A percentile compares a stretch with the other conserved stretches of the same genome.
Conservation (phyloP, 64 coral and sea anemone genomes). For the Actinia tenebrosa region DNA sequence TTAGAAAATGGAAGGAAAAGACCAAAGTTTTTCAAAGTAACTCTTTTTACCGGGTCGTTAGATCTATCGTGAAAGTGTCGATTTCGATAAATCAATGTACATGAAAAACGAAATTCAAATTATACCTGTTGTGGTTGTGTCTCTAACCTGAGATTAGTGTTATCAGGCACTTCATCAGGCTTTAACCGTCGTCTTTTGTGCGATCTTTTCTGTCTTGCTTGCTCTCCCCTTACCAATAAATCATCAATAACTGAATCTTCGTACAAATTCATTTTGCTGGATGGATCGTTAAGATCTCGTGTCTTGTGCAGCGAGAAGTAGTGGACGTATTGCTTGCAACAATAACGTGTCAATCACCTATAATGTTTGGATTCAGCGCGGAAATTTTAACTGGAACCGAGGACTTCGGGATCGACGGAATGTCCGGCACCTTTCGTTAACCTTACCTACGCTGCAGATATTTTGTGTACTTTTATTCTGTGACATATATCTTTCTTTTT, state of each 20-base stretch:
- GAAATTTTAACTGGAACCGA: background rate
- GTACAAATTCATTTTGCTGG: background rate
- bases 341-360: constrained; percentile 7
- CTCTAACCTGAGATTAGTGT: background rate
- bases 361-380: constrained; percentile 1
- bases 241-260: constrained; percentile 5
- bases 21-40: background rate
- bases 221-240: constrained; percentile 2
- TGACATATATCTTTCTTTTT: no score
- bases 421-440: background rate
- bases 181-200: constrained; percentile 9
- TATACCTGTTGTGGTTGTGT: constrained; percentile 3
- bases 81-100: background rate
- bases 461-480: no score
- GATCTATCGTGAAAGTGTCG: background rate
- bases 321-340: background rate
- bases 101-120: background rate
- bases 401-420: background rate
- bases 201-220: constrained; percentile 15
- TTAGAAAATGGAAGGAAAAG: background rate
- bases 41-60: background rate
- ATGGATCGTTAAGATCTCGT: background rate
- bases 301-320: background rate
- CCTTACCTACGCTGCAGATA: no score
- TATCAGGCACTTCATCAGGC: background rate